Conservation (phyloP, 2,888 invertebrate genomes). For the Pasiphila rectangulata region DNA sequence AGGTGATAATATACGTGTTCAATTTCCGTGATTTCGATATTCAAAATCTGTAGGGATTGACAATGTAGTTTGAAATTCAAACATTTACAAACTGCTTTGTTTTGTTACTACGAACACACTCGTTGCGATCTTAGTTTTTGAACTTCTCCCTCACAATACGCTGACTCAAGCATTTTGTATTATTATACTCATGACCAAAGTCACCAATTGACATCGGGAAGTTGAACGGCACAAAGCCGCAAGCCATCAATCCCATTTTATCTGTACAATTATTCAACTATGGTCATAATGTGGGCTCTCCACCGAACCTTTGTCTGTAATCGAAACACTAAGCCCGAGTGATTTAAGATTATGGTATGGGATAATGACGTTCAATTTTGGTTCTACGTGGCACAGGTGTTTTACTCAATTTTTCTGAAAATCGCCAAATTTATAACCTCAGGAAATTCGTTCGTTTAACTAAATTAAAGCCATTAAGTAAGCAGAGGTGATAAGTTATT, state of each 20-base stretch:
- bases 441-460: conserved; percentile 49
- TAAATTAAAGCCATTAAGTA: conserved; percentile 45
- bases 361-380: conserved; percentile 76
- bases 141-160: too few relatives aligned
- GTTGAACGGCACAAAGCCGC: conserved; percentile 38
- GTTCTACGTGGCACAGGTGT: conserved; percentile 68
- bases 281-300: conserved; percentile 77
- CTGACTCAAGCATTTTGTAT: too few relatives aligned
- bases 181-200: too few relatives aligned
- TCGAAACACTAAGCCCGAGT: conserved; percentile 78
- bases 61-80: too few relatives aligned
- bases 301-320: conserved; percentile 76
- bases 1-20: too few relatives aligned
- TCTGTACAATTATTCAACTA: conserved; percentile 78
- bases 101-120: too few relatives aligned
- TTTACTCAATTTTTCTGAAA: conserved; percentile 65
- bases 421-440: conserved; percentile 58
- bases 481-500: conserved; percentile 34
- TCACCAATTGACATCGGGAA: conserved; percentile 13
- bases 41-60: too few relatives aligned
- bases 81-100: too few relatives aligned
- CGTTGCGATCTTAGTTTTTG: too few relatives aligned
- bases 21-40: too few relatives aligned
- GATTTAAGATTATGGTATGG: conserved; percentile 79
- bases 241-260: conserved; percentile 71